Base-by-base conservation (phyloP, 2,113 vertebrate genomes). In the Hystrix cristata region DNA sequence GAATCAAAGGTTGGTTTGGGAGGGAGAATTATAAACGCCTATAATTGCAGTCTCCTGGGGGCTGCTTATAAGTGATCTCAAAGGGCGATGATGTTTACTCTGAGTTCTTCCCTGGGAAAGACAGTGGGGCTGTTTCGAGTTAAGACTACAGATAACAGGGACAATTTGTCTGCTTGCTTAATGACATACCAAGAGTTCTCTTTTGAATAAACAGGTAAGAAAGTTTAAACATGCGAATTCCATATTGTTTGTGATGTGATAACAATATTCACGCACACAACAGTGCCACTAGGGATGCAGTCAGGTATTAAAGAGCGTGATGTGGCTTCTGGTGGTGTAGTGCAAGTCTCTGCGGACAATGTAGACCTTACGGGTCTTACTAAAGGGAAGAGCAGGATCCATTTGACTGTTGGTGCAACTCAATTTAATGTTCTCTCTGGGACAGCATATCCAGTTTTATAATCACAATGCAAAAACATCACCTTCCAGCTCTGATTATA, bases 21-120 rank as follows among this genome's bases (percentile, higher is more conserved):
- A 95, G 96, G 97, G 74, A 93, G 96, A 96, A 96, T 93, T 90
- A 97, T 95, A 89, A 97, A 97, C 3, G 34, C 93, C 93, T 87
- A 21, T 25, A 98, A 98, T 94, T 97, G 93, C 94, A 51, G 64
- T 87, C 90, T 96, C 91, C 91, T 79, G 79, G 85, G 95, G 87
- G 64, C 71, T 85, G 94, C 88, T 91, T 84, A 18, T 31, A 34
- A 94, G 90, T 67, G 71, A 89, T 94, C 76, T 55, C 38, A 21
- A 1, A 21, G 84, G 96, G 74, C 7, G 34, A 0, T 55, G 83
- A 96, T 96, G 48, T 94, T 94, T 95, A 74, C 60, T 91, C 81
- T 80, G 91, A 96, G 86, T 89, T 84, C 83, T 96, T 85, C 87
- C 93, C 53, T 8, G 82, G 27, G 62, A 82, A 62, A 87, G 90